Evolutionary conservation across 1,140 invertebrate genomes (phyloP).

Genomic region (Diorhabda elongata): DNA sequence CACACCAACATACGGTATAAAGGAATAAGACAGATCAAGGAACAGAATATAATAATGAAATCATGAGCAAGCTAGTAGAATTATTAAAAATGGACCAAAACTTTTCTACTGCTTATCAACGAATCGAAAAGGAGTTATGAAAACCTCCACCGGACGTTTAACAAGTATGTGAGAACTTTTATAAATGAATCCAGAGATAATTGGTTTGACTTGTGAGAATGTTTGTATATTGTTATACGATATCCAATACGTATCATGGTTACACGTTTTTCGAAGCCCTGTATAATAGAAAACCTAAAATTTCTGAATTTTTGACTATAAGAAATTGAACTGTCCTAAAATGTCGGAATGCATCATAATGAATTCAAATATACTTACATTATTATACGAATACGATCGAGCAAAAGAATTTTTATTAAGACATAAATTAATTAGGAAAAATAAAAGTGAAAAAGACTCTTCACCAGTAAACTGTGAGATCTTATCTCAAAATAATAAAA

Average conservation of each 20-base stretch:
- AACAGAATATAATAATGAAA: background rate
- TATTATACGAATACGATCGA: background rate
- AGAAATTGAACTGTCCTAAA: background rate
- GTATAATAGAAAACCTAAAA: background rate
- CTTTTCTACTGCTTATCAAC: background rate
- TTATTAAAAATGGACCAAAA: background rate
- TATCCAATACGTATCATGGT: too few relatives aligned
- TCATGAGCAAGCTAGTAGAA: background rate
- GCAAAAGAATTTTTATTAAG: background rate
- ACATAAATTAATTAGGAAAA: background rate
- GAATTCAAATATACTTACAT: background rate
- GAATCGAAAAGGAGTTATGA: background rate
- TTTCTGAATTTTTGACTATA: background rate
- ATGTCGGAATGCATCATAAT: background rate
- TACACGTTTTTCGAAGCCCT: background rate
- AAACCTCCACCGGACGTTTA: background rate
- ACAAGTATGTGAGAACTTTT: background rate
- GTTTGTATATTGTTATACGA: background rate
- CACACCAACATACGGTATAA: background rate
- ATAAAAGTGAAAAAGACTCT: too few relatives aligned
- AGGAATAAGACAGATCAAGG: background rate
- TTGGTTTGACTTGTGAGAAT: background rate
- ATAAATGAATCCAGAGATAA: background rate
- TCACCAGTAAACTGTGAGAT: too few relatives aligned
- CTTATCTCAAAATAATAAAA: too few relatives aligned